A percentile compares a stretch with the other conserved stretches of the same genome.
Evolutionary conservation across 2,113 vertebrate species (phyloP).

Genomic region (Puffinus mauretanicus): DNA sequence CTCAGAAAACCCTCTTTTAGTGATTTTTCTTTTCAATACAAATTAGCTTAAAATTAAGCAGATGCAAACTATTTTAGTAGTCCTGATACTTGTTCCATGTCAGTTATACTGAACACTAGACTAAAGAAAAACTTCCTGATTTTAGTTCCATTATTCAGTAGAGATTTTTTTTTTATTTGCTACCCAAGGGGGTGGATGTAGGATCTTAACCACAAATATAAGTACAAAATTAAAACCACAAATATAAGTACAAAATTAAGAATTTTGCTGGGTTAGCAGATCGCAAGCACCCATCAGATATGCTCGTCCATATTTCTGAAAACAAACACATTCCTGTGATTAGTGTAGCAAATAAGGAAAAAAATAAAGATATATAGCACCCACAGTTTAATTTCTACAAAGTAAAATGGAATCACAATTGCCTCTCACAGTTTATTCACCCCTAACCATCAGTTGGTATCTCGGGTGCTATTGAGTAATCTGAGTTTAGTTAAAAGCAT

Average conservation of each 20-base stretch:
- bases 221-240: not conserved
- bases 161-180: not conserved
- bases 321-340: not conserved
- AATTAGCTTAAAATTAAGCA: not conserved
- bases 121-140: not conserved
- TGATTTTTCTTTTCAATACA: not conserved
- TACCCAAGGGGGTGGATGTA: rapidly evolving
- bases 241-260: not conserved
- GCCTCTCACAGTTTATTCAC: not conserved
- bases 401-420: not conserved
- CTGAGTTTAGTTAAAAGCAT: not conserved
- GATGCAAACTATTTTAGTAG: not conserved
- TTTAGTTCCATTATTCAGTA: not conserved
- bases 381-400: not conserved
- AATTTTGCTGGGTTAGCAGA: not conserved
- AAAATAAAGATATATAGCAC: not conserved
- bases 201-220: not conserved
- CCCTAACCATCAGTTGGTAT: not conserved
- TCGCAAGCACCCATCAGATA: not conserved
- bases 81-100: not conserved
- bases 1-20: not conserved
- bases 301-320: rapidly evolving
- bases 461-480: not conserved
- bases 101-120: not conserved
- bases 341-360: not conserved